phyloP scores from a whole-genome alignment of 2,797 vertebrate genomes.

The Peromyscus nudipes region DNA sequence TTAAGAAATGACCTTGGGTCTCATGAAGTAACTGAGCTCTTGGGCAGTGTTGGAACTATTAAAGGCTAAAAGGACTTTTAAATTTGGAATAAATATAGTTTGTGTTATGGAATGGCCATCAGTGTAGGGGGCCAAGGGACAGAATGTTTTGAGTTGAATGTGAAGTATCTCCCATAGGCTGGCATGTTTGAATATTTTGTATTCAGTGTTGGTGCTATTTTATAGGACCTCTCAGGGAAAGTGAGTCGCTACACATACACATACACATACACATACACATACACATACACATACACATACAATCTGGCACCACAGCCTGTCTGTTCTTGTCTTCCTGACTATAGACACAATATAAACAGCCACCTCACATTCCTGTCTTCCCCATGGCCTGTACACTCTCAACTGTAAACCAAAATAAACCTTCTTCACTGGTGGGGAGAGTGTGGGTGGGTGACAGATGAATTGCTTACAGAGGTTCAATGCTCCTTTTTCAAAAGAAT shows the following conservation, averaged over 20 bases:
- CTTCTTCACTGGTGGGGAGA: not conserved
- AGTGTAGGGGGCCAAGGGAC: not conserved
- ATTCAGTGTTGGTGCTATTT: not conserved
- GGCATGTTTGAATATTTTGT: not conserved
- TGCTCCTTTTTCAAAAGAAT: not conserved
- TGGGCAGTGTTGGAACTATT: not conserved
- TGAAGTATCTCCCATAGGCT: not conserved
- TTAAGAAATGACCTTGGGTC: not conserved
- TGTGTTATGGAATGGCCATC: not conserved
- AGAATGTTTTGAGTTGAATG: not conserved
- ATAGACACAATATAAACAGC: not conserved
- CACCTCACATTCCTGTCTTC: not conserved
- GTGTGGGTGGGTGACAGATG: too few relatives aligned
- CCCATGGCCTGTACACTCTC: not conserved
- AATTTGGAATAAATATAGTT: not conserved
- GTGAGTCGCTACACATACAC: not conserved
- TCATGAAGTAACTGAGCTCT: not conserved
- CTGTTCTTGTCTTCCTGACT: not conserved
- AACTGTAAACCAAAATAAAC: not conserved
- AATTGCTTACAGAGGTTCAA: not conserved
- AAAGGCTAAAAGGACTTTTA: not conserved
- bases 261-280: too few relatives aligned
- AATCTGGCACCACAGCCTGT: not conserved
- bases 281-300: fast-evolving
- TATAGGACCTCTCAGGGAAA: not conserved